Evolutionary conservation across 2,888 invertebrate species (phyloP).

Genomic region (Tetrapedia diversipes): DNA sequence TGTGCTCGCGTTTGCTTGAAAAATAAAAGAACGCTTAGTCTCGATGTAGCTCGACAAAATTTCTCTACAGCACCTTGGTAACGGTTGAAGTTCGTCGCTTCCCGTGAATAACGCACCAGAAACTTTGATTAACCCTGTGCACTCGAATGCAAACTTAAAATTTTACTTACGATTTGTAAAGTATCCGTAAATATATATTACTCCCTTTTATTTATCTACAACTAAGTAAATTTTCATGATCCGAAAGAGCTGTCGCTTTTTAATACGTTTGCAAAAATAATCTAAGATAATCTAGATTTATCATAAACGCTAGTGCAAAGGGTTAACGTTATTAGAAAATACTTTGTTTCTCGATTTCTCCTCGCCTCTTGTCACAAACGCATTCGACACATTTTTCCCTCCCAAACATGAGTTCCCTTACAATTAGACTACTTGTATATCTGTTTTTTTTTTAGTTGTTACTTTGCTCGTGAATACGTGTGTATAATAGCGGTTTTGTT

Average conservation of each 20-base stretch:
- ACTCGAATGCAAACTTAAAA: too few relatives aligned
- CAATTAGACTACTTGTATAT: conserved; percentile 12
- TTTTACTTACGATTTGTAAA: too few relatives aligned
- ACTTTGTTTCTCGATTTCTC: conserved; percentile 3
- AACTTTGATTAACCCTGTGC: conserved; percentile 9
- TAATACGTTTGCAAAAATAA: too few relatives aligned
- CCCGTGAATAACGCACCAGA: conserved; percentile 10
- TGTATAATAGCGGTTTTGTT: conserved; percentile 7
- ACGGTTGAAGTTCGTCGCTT: conserved; percentile 15
- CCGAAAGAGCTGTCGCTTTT: too few relatives aligned
- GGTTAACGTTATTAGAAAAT: conserved; percentile 34
- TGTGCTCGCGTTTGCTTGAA: conserved; percentile 6
- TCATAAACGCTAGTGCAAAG: too few relatives aligned
- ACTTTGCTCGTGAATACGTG: conserved; percentile 24
- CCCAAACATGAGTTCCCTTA: conserved; percentile 2
- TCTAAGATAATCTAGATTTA: too few relatives aligned
- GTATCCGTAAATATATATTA: too few relatives aligned
- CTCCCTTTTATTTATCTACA: too few relatives aligned
- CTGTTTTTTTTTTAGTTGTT: conserved; percentile 4
- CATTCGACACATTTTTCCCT: conserved; percentile 24
- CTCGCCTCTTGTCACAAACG: background rate
- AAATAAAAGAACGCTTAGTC: background rate
- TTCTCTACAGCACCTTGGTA: conserved; percentile 44
- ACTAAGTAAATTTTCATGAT: too few relatives aligned
- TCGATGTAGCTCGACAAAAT: conserved; percentile 1